Conservation (phyloP, 2,113 vertebrate species). For the Xyrauchen texanus region DNA sequence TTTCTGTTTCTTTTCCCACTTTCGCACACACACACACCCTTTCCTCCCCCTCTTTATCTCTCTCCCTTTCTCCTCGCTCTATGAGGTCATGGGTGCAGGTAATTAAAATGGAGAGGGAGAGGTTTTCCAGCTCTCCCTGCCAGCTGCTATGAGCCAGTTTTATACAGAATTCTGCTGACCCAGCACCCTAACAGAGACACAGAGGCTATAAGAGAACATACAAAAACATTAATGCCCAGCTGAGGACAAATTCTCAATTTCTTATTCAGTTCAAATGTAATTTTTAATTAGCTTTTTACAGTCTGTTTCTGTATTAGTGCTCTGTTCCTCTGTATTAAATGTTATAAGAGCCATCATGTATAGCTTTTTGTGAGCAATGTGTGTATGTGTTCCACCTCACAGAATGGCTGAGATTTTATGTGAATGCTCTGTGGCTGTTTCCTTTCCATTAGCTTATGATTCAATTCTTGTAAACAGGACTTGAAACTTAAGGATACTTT, state of each 20-base stretch:
- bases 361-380: neutral
- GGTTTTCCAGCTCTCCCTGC: constrained; percentile 19
- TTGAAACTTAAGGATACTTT: neutral
- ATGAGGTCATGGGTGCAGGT: constrained; percentile 60
- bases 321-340: neutral
- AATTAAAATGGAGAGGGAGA: constrained; percentile 64
- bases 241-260: neutral
- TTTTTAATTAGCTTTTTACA: no score
- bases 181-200: constrained; percentile 15
- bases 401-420: neutral
- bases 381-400: neutral
- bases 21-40: constrained; percentile 21
- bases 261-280: no score
- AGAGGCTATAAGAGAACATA: constrained; percentile 9
- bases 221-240: neutral
- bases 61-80: constrained; percentile 38
- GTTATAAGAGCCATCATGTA: neutral
- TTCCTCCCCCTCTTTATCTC: constrained; percentile 57
- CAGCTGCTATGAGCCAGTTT: constrained; percentile 39
- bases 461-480: neutral
- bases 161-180: constrained; percentile 6
- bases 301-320: no score
- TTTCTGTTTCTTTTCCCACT: neutral
- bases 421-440: neutral
- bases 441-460: neutral